A percentile compares a stretch with the other conserved stretches of the same genome.
These are phyloP conservation scores for Brachionus rubens DNA, from an alignment of 1,140 invertebrate genomes.

Conservation along the genomic window DNA sequence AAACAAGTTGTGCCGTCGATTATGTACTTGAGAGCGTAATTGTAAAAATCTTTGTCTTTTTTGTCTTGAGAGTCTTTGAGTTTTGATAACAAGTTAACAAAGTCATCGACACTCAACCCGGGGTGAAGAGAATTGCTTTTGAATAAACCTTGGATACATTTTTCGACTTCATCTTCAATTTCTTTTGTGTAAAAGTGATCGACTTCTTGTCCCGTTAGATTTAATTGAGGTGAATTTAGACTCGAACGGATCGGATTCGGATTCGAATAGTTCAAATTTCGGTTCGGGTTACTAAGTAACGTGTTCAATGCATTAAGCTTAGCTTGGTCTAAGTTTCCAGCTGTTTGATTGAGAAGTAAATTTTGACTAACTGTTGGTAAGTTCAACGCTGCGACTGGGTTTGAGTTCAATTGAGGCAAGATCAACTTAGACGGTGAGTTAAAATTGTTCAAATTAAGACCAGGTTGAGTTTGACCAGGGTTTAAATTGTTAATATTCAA, in stretches of 20 bases:
- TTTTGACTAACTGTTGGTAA: slow-evolving; percentile 7
- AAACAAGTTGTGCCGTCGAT: not conserved
- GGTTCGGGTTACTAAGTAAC: not conserved
- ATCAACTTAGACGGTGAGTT: slow-evolving; percentile 25
- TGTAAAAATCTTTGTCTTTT: slow-evolving; percentile 69
- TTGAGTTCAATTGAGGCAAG: slow-evolving; percentile 16
- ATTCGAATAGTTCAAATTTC: not conserved
- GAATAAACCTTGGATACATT: slow-evolving; percentile 95
- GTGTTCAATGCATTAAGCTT: slow-evolving; percentile 1
- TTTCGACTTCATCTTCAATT: slow-evolving; percentile 94
- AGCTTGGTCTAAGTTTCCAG: not conserved
- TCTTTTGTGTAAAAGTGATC: slow-evolving; percentile 74
- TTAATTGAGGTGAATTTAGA: slow-evolving; percentile 14
- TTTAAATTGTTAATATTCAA: not conserved
- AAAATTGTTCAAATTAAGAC: slow-evolving; percentile 20
- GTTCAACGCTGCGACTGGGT: not conserved
- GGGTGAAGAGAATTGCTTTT: slow-evolving; percentile 85
- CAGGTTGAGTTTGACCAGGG: not conserved
- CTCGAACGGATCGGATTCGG: slow-evolving; percentile 5
- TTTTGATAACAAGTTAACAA: slow-evolving; percentile 80
- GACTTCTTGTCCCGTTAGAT: slow-evolving; percentile 53
- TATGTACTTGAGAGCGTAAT: not conserved
- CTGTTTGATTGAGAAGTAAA: not conserved
- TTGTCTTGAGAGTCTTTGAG: slow-evolving; percentile 86
- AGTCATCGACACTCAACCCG: slow-evolving; percentile 70